phyloP scores from a whole-genome alignment of 2,113 vertebrate genomes.

The Furnarius figulus region DNA sequence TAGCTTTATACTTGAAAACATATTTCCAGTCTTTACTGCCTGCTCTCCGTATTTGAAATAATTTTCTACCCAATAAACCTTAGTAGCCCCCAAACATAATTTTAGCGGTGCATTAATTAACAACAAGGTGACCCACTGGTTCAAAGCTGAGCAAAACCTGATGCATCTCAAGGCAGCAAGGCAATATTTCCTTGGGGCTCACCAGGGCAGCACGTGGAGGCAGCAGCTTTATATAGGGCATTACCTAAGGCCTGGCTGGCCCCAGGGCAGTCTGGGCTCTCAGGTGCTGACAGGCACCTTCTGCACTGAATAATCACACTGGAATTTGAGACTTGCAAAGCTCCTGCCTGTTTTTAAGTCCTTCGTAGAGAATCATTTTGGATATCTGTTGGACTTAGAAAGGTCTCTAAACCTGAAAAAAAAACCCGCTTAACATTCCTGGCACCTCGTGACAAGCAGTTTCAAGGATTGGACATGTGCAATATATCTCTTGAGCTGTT shows the following conservation, averaged over 20 bases:
- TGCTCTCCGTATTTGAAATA: conserved; percentile 63
- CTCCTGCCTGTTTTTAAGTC: not conserved
- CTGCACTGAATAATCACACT: not conserved
- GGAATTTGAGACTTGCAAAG: not conserved
- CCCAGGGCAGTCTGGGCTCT: not conserved
- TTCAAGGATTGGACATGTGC: not conserved
- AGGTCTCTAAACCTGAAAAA: not conserved
- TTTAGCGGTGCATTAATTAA: conserved; percentile 61
- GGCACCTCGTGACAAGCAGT: not conserved
- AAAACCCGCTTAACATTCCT: not conserved
- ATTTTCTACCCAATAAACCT: conserved; percentile 69
- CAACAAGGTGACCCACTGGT: not conserved
- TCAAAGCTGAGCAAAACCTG: not conserved
- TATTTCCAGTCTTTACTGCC: conserved; percentile 61
- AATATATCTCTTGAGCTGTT: not conserved
- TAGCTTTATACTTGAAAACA: conserved; percentile 62
- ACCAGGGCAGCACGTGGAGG: accelerated
- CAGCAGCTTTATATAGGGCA: not conserved
- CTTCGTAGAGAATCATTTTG: not conserved
- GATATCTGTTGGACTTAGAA: not conserved
- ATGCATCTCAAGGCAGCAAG: not conserved
- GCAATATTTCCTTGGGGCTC: not conserved
- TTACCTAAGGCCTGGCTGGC: not conserved
- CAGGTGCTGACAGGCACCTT: not conserved
- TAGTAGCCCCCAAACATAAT: conserved; percentile 60